Conservation (phyloP, 2,113 vertebrate species). For the Alethe diademata region DNA sequence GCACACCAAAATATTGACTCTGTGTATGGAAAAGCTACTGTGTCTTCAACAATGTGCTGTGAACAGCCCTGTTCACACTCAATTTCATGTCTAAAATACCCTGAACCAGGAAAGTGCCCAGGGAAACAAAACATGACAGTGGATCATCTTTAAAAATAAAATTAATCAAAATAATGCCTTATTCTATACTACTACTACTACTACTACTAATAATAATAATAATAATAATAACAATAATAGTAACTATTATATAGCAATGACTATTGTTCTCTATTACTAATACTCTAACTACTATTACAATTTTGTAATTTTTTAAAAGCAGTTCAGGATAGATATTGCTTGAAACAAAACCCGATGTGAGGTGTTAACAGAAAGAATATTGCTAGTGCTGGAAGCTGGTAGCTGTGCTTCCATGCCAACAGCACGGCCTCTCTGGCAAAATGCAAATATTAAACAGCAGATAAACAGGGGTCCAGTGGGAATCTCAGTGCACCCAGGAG, state of each 20-base stretch:
- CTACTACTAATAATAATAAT: too few species aligned
- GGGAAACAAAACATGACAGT: neutral
- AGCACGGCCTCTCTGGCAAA: neutral
- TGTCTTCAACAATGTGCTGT: neutral
- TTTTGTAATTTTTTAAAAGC: neutral
- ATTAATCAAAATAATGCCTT: neutral
- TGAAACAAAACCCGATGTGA: neutral
- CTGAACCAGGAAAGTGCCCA: neutral
- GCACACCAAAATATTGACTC: neutral
- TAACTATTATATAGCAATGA: neutral
- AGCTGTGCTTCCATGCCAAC: neutral
- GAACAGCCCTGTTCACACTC: neutral
- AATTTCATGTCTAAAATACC: neutral
- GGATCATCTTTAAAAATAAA: neutral
- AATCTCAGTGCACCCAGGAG: neutral
- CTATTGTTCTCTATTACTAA: neutral
- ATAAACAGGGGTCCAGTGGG: neutral
- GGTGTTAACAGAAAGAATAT: neutral
- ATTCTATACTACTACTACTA: too few species aligned
- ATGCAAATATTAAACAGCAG: neutral
- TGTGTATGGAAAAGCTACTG: neutral
- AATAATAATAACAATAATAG: neutral
- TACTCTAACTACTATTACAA: neutral
- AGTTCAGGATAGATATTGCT: neutral
- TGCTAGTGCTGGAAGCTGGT: neutral